Base-by-base conservation (phyloP, 2,113 vertebrate genomes). In the Gymnocephalus cernua region DNA sequence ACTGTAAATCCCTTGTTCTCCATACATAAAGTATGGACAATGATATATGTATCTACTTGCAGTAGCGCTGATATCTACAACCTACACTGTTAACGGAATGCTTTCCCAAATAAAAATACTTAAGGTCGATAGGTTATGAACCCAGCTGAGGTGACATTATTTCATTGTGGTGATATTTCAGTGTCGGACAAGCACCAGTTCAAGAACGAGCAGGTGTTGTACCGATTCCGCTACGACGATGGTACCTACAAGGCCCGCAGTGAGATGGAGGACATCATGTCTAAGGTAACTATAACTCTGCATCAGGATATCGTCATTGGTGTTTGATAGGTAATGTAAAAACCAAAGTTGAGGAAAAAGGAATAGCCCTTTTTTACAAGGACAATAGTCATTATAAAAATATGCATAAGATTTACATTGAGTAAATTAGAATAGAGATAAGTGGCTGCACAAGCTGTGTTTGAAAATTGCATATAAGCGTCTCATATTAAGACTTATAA, bases 171-270 rank as follows among this genome's bases (percentile, higher is more conserved):
- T 83, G 45, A 53, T 48, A 1, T 89, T 91, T 66, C 79, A 99
- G 98, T 99, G 91, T 99, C 98, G 41, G 98, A 99, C 92, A 99
- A 98, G 88, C 98, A 99, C 89, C 98, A 99, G 91, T 99, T 99
- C 91, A 99, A 99, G 96, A 99, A 99, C 0, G 98, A 99, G 86
- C 97, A 98, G 92, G 98, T 99, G 79, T 94, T 99, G 92, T 99
- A 99, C 90, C 96, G 98, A 35, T 99, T 99, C 93, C 97, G 98
- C 68, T 99, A 99, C 0, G 98, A 99, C 0, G 98, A 99, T 0
- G 98, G 98, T 70, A 99, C 98, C 0, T 99, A 98, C 92, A 99
- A 99, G 91, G 96, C 98, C 23, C 96, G 98, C 85, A 99, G 98
- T 14, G 98, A 99, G 92, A 92, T 99, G 95, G 98, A 99, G 92